Base-by-base conservation (phyloP, 2,888 invertebrate genomes). In the Drosophila mettleri region DNA sequence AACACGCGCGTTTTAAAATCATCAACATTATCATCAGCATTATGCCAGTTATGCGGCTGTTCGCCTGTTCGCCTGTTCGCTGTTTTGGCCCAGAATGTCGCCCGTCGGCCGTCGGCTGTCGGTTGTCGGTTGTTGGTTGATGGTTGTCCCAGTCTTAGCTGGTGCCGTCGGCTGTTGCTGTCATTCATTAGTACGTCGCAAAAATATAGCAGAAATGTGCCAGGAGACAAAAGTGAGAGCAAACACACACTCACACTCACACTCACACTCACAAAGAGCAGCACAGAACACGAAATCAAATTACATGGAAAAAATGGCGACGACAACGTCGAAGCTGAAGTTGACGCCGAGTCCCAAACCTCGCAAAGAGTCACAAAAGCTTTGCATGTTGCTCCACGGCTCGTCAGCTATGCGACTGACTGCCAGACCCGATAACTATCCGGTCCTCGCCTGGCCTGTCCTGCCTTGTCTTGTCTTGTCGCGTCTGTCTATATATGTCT, bases 1-100 rank as follows among this genome's bases (percentile, higher is more conserved):
- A 83, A 84, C 89, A 88, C 82, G 89, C 89, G 89, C 83, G 57
- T 78, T 86, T 84, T 89, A 84, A 87, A 81, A 87, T 87, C 85
- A 89, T 89, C 83, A 87, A 72, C 83, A 83, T 83, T 83, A 88
- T 81, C 83, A 83, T 84, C 89, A 89, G 85, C 89, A 84, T 84
- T 88, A 84, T 89, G 87, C 69, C 78, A 73, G 83, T 88, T 84
- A 89, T 88, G 81, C 82, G 78, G 84, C 71, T n/a, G n/a, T n/a
- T n/a, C n/a, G n/a, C n/a, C n/a, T n/a, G n/a, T n/a, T n/a, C n/a
- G 71, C 62, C 75, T 65, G 58, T 59, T 61, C 57, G 31, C 46
- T 76, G 22, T 24, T 58, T 22, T 24, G 34, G 33, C 52, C 24
- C 52, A 38, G 38, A 18, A 38, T 52, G 52, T 52, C 18, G 55